phyloP scores from a whole-genome alignment of 2,113 vertebrate species.

The Phylloscopus whistleri region DNA sequence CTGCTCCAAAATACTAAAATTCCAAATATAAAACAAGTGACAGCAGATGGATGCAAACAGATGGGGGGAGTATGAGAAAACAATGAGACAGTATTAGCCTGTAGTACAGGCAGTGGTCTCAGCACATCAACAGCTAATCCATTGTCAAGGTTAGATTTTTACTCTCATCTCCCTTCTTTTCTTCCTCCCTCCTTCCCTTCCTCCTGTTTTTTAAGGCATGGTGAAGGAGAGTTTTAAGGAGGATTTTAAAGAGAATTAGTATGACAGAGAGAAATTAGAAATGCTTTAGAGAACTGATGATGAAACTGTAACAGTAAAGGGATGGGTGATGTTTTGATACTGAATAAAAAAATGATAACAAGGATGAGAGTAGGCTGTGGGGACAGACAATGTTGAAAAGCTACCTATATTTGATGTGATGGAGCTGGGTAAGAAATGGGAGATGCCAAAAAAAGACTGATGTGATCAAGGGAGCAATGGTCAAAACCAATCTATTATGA shows the following conservation, averaged over 20 bases:
- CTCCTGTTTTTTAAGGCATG: background rate
- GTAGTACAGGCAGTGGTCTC: slow-evolving; percentile 57
- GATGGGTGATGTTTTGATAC: background rate
- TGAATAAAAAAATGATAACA: background rate
- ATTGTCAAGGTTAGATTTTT: slow-evolving; percentile 39
- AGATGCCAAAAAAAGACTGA: background rate
- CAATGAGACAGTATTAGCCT: slow-evolving; percentile 57
- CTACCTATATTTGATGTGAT: background rate
- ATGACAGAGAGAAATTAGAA: background rate
- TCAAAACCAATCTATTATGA: background rate
- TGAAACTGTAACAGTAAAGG: background rate
- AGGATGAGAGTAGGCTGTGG: background rate
- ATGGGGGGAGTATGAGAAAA: slow-evolving; percentile 63
- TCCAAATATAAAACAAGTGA: slow-evolving; percentile 57
- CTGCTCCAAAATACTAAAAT: slow-evolving; percentile 59
- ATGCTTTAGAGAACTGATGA: background rate
- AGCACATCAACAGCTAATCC: slow-evolving; percentile 40
- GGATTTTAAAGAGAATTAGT: background rate
- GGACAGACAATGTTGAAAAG: background rate
- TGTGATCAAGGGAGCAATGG: background rate
- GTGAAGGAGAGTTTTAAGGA: background rate
- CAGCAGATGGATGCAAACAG: slow-evolving; percentile 68
- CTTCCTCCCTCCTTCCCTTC: background rate
- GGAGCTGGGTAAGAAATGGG: background rate
- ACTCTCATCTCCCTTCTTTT: background rate